Conservation (phyloP, 2,113 vertebrate genomes). For the Cephalopholis sonnerati region DNA sequence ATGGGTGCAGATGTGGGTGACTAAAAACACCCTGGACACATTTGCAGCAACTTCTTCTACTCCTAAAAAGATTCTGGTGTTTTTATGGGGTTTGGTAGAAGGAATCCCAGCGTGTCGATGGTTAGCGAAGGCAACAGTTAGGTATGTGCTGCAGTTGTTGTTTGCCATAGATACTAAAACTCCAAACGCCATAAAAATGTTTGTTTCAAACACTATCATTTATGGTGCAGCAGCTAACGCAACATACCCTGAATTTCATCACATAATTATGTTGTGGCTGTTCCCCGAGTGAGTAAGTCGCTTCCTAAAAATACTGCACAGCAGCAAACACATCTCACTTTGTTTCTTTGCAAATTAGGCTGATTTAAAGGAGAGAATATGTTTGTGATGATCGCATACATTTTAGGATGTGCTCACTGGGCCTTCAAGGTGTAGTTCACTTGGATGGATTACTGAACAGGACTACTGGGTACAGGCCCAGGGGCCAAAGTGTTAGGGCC, state of each 20-base stretch:
- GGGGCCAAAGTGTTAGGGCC: too few species aligned
- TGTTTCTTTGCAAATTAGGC: neutral
- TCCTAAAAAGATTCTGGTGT: constrained; percentile 58
- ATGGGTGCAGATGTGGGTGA: constrained; percentile 61
- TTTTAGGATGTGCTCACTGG: neutral
- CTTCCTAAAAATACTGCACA: constrained; percentile 35
- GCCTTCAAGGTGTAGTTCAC: neutral
- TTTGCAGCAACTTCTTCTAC: constrained; percentile 46
- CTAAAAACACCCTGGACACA: constrained; percentile 68
- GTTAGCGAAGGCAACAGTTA: constrained; percentile 14
- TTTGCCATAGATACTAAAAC: constrained; percentile 33
- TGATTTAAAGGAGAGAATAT: constrained; percentile 3
- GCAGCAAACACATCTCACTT: neutral
- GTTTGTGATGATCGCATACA: neutral
- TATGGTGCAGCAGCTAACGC: constrained; percentile 21
- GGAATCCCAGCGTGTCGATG: constrained; percentile 42
- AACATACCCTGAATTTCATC: constrained; percentile 8
- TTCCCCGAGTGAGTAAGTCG: neutral
- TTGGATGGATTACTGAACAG: too few species aligned
- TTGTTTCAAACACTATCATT: constrained; percentile 50
- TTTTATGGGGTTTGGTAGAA: constrained; percentile 53
- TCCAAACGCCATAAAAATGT: constrained; percentile 38
- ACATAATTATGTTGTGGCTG: constrained; percentile 40
- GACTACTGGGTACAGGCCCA: too few species aligned
- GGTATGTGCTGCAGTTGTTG: constrained; percentile 21